Conservation (phyloP, 2,888 invertebrate genomes). For the Petrophora chlorosata region DNA sequence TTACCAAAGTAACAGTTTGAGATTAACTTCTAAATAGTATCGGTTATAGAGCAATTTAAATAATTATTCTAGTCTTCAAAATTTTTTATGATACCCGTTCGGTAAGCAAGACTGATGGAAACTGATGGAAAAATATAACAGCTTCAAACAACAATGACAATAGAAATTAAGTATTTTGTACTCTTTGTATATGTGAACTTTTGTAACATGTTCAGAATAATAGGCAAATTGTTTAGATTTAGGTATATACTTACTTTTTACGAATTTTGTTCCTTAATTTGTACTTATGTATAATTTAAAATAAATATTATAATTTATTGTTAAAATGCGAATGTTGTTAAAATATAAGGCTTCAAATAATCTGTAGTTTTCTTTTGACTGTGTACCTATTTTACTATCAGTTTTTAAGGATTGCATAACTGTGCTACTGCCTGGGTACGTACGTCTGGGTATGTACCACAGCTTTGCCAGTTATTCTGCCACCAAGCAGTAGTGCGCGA, state of each 20-base stretch:
- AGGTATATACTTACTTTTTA: slow-evolving; percentile 38
- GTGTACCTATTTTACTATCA: no score
- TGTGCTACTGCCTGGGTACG: no score
- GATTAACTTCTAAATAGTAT: slow-evolving; percentile 53
- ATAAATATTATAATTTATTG: slow-evolving; percentile 66
- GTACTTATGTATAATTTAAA: slow-evolving; percentile 64
- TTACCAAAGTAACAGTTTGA: slow-evolving; percentile 78
- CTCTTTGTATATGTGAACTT: slow-evolving; percentile 29
- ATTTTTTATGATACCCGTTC: slow-evolving; percentile 42
- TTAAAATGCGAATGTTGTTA: slow-evolving; percentile 74
- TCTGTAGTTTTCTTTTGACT: slow-evolving; percentile 44
- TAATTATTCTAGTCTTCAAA: slow-evolving; percentile 71
- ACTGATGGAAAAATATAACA: slow-evolving; percentile 19
- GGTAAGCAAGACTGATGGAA: slow-evolving; percentile 61
- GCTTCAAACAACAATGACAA: slow-evolving; percentile 34
- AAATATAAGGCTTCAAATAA: slow-evolving; percentile 67
- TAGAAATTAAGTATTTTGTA: slow-evolving; percentile 28
- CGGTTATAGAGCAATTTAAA: slow-evolving; percentile 59
- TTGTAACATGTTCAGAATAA: slow-evolving; percentile 18
- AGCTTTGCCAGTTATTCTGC: no score
- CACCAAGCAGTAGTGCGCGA: no score
- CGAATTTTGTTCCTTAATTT: slow-evolving; percentile 66
- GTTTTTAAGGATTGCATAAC: no score
- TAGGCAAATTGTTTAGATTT: slow-evolving; percentile 22
- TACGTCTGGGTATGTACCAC: no score